Conservation (phyloP, 2,797 vertebrate species). For the Carapus acus region DNA sequence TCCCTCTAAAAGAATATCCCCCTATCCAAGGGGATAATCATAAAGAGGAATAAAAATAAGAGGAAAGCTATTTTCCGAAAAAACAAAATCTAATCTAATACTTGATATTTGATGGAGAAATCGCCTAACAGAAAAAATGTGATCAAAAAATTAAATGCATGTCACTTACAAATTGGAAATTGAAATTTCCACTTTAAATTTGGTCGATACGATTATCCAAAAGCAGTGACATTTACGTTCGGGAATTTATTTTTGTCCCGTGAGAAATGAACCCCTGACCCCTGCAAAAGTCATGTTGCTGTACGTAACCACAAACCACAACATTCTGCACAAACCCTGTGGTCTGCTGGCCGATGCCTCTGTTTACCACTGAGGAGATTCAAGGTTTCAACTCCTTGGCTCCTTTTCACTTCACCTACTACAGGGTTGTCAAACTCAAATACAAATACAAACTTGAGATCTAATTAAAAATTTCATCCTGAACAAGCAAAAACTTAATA, state of each 20-base stretch:
- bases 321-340: constrained; percentile 15
- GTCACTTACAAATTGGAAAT: neutral
- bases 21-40: neutral
- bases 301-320: constrained; percentile 19
- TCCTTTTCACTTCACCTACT: constrained; percentile 16
- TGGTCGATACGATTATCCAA: constrained; percentile 6
- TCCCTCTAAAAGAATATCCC: neutral
- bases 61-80: too few relatives aligned
- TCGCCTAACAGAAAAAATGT: neutral
- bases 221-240: constrained; percentile 16
- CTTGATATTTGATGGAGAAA: neutral
- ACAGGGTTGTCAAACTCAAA: too few relatives aligned
- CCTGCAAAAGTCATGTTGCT: neutral
- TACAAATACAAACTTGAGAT: too few relatives aligned
- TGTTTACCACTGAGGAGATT: constrained; percentile 28
- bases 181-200: too few relatives aligned
- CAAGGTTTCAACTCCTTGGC: constrained; percentile 12
- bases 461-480: too few relatives aligned
- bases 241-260: constrained; percentile 7
- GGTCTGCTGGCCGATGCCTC: constrained; percentile 10
- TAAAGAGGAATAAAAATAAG: neutral
- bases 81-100: too few relatives aligned
- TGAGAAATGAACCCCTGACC: neutral
- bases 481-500: too few relatives aligned
- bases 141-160: neutral